These are phyloP conservation scores for Gymnocypris eckloni DNA, from an alignment of 2,797 vertebrate genomes.

Conservation along the genomic window DNA sequence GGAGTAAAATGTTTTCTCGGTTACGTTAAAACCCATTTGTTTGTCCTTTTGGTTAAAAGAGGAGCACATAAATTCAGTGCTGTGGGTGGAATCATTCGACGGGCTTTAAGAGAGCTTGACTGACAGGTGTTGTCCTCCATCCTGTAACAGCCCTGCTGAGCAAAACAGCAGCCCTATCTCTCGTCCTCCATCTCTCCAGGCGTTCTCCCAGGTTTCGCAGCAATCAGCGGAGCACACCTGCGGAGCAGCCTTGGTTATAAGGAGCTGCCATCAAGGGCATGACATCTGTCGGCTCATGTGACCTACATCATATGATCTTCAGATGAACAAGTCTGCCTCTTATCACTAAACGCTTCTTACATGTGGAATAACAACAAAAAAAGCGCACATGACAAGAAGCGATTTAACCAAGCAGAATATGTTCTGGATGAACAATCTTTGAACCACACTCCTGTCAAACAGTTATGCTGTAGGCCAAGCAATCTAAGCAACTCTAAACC, in stretches of 20 bases:
- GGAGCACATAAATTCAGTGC: neutral
- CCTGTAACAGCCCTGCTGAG: constrained; percentile 10
- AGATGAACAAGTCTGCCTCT: neutral
- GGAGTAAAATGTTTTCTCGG: neutral
- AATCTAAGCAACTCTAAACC: neutral
- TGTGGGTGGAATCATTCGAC: constrained; percentile 5
- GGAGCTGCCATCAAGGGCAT: neutral
- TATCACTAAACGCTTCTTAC: neutral
- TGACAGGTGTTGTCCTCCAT: constrained; percentile 31
- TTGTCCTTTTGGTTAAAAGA: constrained; percentile 27
- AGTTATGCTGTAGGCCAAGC: neutral
- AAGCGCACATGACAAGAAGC: neutral
- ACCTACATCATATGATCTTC: constrained; percentile 4
- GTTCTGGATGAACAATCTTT: neutral
- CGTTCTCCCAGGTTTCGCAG: neutral
- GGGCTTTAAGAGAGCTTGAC: constrained; percentile 28
- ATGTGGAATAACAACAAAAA: constrained; percentile 4
- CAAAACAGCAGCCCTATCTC: constrained; percentile 30
- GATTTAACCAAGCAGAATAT: neutral
- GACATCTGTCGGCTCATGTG: constrained; percentile 6
- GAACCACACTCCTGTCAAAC: neutral
- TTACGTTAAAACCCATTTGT: neutral
- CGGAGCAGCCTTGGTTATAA: constrained; percentile 17
- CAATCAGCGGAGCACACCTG: constrained; percentile 28
- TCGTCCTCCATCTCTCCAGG: constrained; percentile 21